Evolutionary conservation across 92 coral and sea anemone genomes (phyloP), one percentile per base, ranked within the genome.

Genomic region (Epizoanthus ramosus): DNA sequence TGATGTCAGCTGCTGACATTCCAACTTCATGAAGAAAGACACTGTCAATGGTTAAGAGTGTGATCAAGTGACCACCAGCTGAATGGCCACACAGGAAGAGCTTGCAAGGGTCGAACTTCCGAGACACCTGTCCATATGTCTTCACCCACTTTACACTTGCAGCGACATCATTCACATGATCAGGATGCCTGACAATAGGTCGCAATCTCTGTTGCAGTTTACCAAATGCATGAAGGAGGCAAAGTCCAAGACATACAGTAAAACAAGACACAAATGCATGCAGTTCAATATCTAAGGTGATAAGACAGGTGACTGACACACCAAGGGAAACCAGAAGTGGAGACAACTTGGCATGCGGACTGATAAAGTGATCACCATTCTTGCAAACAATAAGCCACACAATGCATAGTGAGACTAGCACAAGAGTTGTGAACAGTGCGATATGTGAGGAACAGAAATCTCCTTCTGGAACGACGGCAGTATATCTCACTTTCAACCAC

Each of bases 1-100:
- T 87, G 21, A 90, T 87, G 58, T 90, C 86, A 31, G 57, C 25
- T 9, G 24, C 28, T 21, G 87, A 86, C 21, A 90, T 39, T 8
- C 90, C 93, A 71, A 87, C 79, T 21, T 45, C 50, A 6, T 25
- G 60, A 69, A 90, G 75, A 58, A 76, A 90, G 3, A 57, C 16
- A 19, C 79, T 79, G 63, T 90, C 91, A 17, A 87, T 24, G 2
- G 86, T 81, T 75, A 87, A 65, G 45, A 90, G 59, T 4, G 93
- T 83, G 16, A 87, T 88, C 60, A 87, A 35, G 57, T 90, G 93
- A 3, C 93, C 93, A 5, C 93, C 93, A 52, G 93, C 93, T 4
- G 93, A 90, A 66, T 90, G 91, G 4, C 93, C 93, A 79, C 93
- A 90, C 39, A 90, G 64, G 45, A 87, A 87, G 15, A 87, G 39